Base-by-base conservation (phyloP, 1,140 invertebrate genomes). In the Pogonognathellus flavescens region DNA sequence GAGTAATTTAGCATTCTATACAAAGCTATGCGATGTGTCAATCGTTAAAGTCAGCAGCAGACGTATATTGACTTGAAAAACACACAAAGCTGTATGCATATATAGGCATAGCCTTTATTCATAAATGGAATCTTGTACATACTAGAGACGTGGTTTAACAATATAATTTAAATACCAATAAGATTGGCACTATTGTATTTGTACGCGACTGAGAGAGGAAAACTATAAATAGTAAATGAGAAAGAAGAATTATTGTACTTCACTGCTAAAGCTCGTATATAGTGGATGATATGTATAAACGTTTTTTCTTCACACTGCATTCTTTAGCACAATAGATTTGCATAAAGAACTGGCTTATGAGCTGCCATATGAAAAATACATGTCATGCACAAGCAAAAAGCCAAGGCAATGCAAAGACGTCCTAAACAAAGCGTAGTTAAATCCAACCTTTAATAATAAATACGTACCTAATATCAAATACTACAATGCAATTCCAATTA, bases 151-250 rank as follows among this genome's bases (percentile, higher is more conserved):
- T 41, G 31, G 31, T 41, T 41, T 41, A 41, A 41, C 31, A 41
- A 41, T 41, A 41, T 41, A 41, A 41, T 41, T 41, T 41, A 41
- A 41, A 41, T 41, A 31, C 4, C 62, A 11, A 11, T 8, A 25
- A 66, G 62, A 66, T 66, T 66, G 25, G 62, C 22, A 66, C 62
- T 66, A 66, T 25, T 66, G 25, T 22, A 62, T 62, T 62, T 62
- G 25, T 20, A 25, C 6, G 18, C 11, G 22, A 66, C 14, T 66
- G 62, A 66, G 20, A 25, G 62, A 66, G 11, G 62, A 66, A 66
- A 1, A 41, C 31, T 41, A 41, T 41, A 41, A 41, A 41, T 41
- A 41, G 31, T 41, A 41, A 41, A 41, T 41, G 31, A 41, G 31
- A 41, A 41, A 41, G 31, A 41, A 41, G 31, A 41, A 41, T 41